Conservation (phyloP, 2,113 vertebrate genomes). For the Anas platyrhynchos region DNA sequence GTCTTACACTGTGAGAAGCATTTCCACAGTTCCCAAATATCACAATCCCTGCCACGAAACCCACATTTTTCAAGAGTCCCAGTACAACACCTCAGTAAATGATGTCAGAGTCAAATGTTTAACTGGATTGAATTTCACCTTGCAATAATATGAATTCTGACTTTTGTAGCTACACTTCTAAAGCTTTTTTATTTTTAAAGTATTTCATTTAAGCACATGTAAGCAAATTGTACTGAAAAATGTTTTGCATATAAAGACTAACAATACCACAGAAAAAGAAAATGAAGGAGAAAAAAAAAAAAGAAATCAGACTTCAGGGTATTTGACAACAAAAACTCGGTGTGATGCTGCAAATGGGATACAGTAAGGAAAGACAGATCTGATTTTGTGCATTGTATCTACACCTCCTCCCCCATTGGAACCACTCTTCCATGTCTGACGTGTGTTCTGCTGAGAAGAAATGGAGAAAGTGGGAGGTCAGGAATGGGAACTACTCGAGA, state of each 20-base stretch:
- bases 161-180: not conserved
- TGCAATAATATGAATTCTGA: not conserved
- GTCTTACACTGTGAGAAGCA: not conserved
- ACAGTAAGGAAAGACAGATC: not conserved
- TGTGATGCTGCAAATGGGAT: not conserved
- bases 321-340: not conserved
- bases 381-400: not conserved
- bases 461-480: not conserved
- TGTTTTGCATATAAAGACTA: not conserved
- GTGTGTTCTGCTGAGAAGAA: not conserved
- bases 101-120: not conserved
- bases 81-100: not conserved
- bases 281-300: not conserved
- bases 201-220: not conserved
- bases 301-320: not conserved
- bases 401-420: not conserved
- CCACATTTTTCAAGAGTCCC: not conserved
- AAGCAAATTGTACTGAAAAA: not conserved
- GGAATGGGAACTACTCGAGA: not conserved
- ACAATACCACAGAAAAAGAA: not conserved
- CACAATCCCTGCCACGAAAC: not conserved
- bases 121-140: not conserved
- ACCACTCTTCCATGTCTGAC: not conserved
- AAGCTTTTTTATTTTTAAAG: not conserved
- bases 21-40: not conserved